These are phyloP conservation scores for Melipona quadrifasciata DNA, from an alignment of 1,140 invertebrate genomes.

Conservation along the genomic window DNA sequence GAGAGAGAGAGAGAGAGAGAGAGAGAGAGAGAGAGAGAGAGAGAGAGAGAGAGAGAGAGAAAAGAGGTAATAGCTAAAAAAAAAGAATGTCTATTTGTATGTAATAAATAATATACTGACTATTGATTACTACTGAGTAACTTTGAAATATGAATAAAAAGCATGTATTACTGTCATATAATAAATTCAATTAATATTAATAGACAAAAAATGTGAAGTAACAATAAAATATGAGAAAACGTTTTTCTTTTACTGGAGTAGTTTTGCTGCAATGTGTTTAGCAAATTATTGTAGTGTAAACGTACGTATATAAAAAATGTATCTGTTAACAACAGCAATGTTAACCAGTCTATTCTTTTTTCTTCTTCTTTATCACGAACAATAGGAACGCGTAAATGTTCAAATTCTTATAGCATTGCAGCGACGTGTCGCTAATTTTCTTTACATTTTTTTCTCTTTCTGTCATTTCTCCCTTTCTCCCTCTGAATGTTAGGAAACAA, in stretches of 20 bases:
- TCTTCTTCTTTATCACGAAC: neutral
- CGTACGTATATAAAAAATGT: no score
- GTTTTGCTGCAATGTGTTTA: neutral
- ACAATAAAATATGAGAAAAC: neutral
- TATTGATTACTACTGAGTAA: neutral
- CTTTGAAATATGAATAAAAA: neutral
- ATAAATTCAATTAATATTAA: neutral
- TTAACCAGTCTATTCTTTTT: neutral
- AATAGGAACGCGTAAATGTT: neutral
- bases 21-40: neutral
- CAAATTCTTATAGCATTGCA: neutral
- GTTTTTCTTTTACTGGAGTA: neutral
- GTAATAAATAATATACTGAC: neutral
- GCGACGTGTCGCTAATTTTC: neutral
- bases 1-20: neutral
- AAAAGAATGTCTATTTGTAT: neutral
- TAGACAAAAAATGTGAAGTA: neutral
- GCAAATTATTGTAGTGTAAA: neutral
- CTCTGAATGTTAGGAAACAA: neutral
- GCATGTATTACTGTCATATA: neutral
- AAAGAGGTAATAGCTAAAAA: neutral
- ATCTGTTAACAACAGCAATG: no score
- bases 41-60: neutral
- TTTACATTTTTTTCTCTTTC: neutral
- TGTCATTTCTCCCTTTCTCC: constrained; percentile 32